Evolutionary conservation across 2,113 vertebrate genomes (phyloP).

Genomic region (Bujurquina vittata): DNA sequence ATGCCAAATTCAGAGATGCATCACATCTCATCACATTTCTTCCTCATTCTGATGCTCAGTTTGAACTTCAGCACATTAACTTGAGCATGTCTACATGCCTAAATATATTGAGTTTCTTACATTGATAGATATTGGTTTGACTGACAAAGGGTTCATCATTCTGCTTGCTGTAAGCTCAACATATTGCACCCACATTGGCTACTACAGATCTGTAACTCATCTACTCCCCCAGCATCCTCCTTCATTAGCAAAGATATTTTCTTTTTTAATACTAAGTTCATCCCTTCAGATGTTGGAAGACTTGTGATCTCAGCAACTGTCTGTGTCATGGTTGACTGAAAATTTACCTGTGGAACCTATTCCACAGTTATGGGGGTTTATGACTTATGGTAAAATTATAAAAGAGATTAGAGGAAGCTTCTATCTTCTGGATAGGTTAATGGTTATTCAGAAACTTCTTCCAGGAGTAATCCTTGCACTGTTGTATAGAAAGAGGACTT

Average conservation of each 20-base stretch:
- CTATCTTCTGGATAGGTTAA: background rate
- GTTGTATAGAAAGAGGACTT: background rate
- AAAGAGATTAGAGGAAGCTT: conserved; percentile 25
- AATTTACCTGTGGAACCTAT: conserved; percentile 22
- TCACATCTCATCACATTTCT: background rate
- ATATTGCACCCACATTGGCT: background rate
- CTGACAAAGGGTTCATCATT: background rate
- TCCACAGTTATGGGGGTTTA: conserved; percentile 8
- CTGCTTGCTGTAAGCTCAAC: background rate
- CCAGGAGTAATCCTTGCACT: conserved; percentile 10
- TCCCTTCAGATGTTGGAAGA: background rate
- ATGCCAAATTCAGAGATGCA: no score
- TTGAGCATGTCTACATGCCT: no score
- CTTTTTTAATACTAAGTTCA: background rate
- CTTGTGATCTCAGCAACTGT: background rate
- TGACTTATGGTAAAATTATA: conserved; percentile 33
- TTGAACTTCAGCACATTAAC: no score
- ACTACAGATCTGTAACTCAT: background rate
- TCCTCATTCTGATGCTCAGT: background rate
- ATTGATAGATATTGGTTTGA: no score
- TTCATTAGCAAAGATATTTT: background rate
- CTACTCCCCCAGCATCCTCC: background rate
- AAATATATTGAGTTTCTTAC: no score
- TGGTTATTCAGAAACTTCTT: conserved; percentile 23
- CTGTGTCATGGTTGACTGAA: background rate